Percentiles rank a stretch among this genome's conserved stretches.
These are phyloP conservation scores for Stratiolaelaps scimitus DNA, from an alignment of 1,140 invertebrate genomes.

Conservation along the genomic window DNA sequence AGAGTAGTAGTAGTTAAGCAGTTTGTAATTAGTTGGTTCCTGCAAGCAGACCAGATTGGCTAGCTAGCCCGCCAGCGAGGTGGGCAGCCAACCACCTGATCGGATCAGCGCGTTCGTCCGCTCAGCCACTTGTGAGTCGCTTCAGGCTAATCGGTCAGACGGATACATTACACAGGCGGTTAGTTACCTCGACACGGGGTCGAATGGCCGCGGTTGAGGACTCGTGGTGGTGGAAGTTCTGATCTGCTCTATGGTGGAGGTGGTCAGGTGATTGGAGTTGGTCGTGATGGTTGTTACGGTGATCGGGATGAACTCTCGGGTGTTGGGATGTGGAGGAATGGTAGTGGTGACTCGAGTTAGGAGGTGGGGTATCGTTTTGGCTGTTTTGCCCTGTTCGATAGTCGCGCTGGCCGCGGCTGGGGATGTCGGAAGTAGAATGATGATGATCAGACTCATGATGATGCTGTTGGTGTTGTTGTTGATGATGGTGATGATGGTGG, in stretches of 20 bases:
- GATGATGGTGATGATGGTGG: conserved; percentile 15
- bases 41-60: too few species aligned
- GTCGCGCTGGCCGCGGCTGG: too few species aligned
- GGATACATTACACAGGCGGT: too few species aligned
- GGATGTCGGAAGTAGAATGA: neutral
- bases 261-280: conserved; percentile 2
- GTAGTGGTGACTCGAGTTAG: conserved; percentile 2
- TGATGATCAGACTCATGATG: neutral
- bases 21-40: too few species aligned
- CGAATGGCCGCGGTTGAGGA: too few species aligned
- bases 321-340: neutral
- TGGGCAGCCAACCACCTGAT: too few species aligned
- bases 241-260: conserved; percentile 3
- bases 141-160: too few species aligned
- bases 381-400: neutral
- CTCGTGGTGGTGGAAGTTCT: too few species aligned
- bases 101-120: too few species aligned
- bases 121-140: too few species aligned
- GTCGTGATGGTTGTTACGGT: conserved; percentile 22
- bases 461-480: neutral
- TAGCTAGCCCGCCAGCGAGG: too few species aligned
- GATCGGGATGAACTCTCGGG: conserved; percentile 16
- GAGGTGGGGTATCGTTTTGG: neutral
- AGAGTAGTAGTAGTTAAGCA: too few species aligned
- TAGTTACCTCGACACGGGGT: conserved; percentile 22